These are phyloP conservation scores for Pseudopleuronectes americanus DNA, from an alignment of 2,797 vertebrate genomes.

Conservation along the genomic window DNA sequence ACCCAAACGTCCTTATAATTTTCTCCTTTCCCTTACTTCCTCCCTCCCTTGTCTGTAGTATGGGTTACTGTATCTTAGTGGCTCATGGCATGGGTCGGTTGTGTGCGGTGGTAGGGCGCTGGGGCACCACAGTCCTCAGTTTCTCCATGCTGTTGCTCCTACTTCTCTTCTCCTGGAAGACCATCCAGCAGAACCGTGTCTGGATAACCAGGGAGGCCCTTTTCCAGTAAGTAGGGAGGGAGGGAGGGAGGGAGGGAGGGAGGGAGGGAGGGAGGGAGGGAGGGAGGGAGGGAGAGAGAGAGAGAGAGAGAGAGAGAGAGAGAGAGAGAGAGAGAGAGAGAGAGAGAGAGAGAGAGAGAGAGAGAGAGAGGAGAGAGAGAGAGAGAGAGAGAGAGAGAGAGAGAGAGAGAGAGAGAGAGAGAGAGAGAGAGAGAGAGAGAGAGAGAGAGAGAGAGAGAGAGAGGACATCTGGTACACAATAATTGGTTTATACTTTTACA, in stretches of 20 bases:
- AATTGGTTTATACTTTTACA: no score
- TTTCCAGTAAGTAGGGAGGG: slow-evolving; percentile 85
- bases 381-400: no score
- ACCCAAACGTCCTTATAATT: no score
- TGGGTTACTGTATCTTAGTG: slow-evolving; percentile 97
- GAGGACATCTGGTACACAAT: no score
- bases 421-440: no score
- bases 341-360: not conserved
- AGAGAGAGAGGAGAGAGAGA: no score
- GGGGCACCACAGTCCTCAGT: slow-evolving; percentile 83
- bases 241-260: no score
- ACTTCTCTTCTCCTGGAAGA: slow-evolving; percentile 95
- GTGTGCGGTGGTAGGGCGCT: slow-evolving; percentile 83
- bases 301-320: no score
- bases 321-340: no score
- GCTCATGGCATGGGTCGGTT: slow-evolving; percentile 90
- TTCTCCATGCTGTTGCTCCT: slow-evolving; percentile 87
- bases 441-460: no score
- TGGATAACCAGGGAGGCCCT: slow-evolving; percentile 96
- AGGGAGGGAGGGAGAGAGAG: no score
- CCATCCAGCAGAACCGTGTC: slow-evolving; percentile 92
- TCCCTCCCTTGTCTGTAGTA: slow-evolving; percentile 75
- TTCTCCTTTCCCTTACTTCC: not conserved
- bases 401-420: not conserved
- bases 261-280: not conserved